Percentiles rank a stretch among this genome's conserved stretches.
Conservation (phyloP, 2,113 vertebrate genomes). For the Gorsachius goisagi region DNA sequence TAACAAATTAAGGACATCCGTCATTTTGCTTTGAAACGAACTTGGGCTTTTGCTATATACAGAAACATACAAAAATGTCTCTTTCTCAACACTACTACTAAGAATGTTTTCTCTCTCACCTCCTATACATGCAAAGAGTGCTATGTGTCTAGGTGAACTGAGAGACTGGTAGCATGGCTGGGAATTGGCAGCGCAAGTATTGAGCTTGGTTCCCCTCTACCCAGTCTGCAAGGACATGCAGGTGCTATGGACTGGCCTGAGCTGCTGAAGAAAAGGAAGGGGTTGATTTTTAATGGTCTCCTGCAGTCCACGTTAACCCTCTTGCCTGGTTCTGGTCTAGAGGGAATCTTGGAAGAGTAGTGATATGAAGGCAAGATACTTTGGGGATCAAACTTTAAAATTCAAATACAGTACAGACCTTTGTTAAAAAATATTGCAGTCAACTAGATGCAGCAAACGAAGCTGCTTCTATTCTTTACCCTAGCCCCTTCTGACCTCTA, state of each 20-base stretch:
- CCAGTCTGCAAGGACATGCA: not conserved
- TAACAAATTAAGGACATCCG: constrained; percentile 5
- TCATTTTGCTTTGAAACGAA: constrained; percentile 19
- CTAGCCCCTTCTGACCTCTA: not conserved
- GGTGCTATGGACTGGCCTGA: not conserved
- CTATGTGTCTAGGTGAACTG: not conserved
- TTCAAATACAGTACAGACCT: not conserved
- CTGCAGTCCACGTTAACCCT: not conserved
- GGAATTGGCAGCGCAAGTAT: not conserved
- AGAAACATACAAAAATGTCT: not conserved
- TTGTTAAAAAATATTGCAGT: not conserved
- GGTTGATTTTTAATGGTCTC: not conserved
- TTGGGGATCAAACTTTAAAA: not conserved
- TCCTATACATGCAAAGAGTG: not conserved
- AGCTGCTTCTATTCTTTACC: not conserved
- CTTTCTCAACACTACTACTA: not conserved
- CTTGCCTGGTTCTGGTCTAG: not conserved
- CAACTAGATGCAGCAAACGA: not conserved
- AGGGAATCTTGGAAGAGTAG: not conserved
- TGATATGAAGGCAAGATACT: not conserved
- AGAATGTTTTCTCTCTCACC: not conserved
- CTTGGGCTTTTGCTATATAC: not conserved
- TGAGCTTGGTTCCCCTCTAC: not conserved
- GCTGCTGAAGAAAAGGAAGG: not conserved
- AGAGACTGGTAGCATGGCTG: not conserved